These are phyloP conservation scores for Xenopus laevis DNA, from an alignment of 2,113 vertebrate genomes.

Conservation along the genomic window DNA sequence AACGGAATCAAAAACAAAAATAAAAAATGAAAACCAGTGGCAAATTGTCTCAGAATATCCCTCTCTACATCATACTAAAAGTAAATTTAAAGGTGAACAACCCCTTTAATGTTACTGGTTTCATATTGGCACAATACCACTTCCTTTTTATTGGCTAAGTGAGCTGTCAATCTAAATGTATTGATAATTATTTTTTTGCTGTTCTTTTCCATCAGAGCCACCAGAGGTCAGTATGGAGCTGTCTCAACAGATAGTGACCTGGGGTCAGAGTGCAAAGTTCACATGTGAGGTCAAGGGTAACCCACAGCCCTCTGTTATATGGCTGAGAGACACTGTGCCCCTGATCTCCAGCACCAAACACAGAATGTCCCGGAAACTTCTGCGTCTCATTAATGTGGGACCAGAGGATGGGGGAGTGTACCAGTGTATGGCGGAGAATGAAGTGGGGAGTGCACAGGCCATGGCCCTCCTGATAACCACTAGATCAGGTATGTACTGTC, in stretches of 20 bases:
- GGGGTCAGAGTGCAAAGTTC: slow-evolving; percentile 84
- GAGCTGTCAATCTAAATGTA: neutral
- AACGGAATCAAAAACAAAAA: too few species aligned
- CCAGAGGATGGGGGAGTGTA: slow-evolving; percentile 89
- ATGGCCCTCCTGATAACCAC: slow-evolving; percentile 78
- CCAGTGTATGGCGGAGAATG: slow-evolving; percentile 95
- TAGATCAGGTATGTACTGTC: slow-evolving; percentile 61
- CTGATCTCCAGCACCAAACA: slow-evolving; percentile 73
- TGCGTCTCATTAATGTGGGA: slow-evolving; percentile 77
- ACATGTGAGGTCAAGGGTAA: slow-evolving; percentile 86
- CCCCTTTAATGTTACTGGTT: neutral
- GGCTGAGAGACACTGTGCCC: slow-evolving; percentile 83
- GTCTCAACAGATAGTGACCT: slow-evolving; percentile 77
- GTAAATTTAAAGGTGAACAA: slow-evolving; percentile 5
- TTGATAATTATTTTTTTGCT: neutral
- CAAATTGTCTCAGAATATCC: too few species aligned
- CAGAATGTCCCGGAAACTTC: slow-evolving; percentile 61
- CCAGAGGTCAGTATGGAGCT: slow-evolving; percentile 87
- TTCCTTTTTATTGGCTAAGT: neutral
- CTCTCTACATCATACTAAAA: too few species aligned
- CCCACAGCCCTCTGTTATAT: slow-evolving; percentile 80
- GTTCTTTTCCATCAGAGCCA: slow-evolving; percentile 69
- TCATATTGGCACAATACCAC: neutral
- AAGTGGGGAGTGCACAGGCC: slow-evolving; percentile 87
- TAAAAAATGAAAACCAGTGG: too few species aligned